Percentiles rank a stretch among this genome's conserved stretches.
These are phyloP conservation scores for Phoebastria nigripes DNA, from an alignment of 2,797 vertebrate genomes.

Conservation along the genomic window DNA sequence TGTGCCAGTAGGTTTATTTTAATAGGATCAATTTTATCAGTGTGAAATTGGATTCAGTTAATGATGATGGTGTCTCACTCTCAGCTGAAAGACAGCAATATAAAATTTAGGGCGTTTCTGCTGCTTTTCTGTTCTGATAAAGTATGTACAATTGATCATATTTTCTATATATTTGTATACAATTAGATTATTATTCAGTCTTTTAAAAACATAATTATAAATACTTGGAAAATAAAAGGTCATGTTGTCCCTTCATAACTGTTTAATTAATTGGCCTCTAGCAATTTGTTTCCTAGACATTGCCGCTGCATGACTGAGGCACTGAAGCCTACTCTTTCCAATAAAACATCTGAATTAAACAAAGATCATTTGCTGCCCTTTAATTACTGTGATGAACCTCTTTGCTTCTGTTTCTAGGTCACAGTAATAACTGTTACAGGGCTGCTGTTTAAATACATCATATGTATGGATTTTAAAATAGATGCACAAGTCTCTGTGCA, in stretches of 20 bases:
- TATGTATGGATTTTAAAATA: background rate
- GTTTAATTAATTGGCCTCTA: conserved; percentile 24
- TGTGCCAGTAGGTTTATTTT: conserved; percentile 35
- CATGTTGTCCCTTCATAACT: background rate
- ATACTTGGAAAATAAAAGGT: background rate
- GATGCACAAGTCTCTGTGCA: background rate
- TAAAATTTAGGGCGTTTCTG: background rate
- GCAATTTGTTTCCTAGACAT: background rate
- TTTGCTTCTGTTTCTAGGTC: background rate
- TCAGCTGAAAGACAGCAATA: background rate
- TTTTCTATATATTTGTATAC: background rate
- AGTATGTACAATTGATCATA: background rate
- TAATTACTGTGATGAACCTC: background rate
- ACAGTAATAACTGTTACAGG: background rate
- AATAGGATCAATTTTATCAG: conserved; percentile 35
- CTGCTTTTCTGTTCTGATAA: background rate
- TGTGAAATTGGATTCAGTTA: conserved; percentile 33
- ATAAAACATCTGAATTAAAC: background rate
- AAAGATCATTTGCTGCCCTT: background rate
- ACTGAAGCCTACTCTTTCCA: conserved; percentile 3
- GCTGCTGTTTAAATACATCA: background rate
- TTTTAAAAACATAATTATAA: background rate
- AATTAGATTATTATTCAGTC: background rate
- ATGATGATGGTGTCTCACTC: background rate
- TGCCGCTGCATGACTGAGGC: background rate